These are phyloP conservation scores for Camelus bactrianus DNA, from an alignment of 2,113 vertebrate genomes.

Conservation along the genomic window DNA sequence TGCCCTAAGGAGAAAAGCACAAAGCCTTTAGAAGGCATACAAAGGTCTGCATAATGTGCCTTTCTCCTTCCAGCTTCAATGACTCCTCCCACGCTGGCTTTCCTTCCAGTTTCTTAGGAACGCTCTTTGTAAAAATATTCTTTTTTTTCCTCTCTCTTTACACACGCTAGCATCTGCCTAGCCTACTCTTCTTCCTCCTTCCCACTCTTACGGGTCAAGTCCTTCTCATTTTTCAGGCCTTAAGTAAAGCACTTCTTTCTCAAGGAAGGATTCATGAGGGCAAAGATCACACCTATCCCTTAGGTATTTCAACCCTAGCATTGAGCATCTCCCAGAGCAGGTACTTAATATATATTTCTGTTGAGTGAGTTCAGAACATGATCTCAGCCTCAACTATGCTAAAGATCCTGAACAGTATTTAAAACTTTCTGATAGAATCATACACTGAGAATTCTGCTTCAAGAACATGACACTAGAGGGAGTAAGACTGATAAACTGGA, in stretches of 20 bases:
- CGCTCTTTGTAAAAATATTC: background rate
- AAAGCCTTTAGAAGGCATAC: background rate
- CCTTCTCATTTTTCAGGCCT: background rate
- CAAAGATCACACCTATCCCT: background rate
- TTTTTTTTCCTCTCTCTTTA: background rate
- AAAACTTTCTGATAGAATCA: background rate
- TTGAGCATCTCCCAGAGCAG: background rate
- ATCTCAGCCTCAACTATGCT: background rate
- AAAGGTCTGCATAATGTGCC: background rate
- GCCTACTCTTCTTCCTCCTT: background rate
- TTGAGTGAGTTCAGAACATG: background rate
- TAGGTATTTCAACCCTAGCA: background rate
- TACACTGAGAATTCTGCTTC: background rate
- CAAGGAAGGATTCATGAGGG: background rate
- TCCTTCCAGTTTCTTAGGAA: background rate
- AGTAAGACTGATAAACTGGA: background rate
- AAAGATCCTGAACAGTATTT: conserved; percentile 23
- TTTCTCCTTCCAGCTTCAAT: background rate
- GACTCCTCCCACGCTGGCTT: background rate
- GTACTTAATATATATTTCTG: background rate
- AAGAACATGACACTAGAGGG: background rate
- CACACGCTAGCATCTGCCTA: background rate
- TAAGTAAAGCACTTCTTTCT: background rate
- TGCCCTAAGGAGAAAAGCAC: background rate
- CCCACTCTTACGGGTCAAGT: background rate